Conservation (phyloP, 2,113 vertebrate genomes). For the Tapirus terrestris region DNA sequence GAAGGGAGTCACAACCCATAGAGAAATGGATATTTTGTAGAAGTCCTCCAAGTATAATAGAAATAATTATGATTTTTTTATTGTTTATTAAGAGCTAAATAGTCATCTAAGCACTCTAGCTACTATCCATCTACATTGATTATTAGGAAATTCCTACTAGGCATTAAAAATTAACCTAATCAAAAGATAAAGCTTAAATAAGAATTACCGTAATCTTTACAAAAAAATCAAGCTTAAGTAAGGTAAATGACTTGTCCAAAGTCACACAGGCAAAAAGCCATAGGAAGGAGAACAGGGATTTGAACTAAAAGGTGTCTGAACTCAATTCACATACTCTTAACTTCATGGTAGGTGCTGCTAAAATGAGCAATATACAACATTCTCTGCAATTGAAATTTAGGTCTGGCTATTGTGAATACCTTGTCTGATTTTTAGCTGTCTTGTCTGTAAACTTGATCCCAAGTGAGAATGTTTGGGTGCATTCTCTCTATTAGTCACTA, state of each 20-base stretch:
- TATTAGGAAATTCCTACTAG: neutral
- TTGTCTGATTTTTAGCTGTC: conserved; percentile 11
- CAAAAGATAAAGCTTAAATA: neutral
- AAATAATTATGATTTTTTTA: conserved; percentile 38
- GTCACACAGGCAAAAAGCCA: neutral
- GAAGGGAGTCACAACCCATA: neutral
- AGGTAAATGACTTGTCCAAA: conserved; percentile 31
- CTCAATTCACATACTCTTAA: neutral
- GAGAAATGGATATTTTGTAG: conserved; percentile 39
- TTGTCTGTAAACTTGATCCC: neutral
- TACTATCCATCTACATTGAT: conserved; percentile 10
- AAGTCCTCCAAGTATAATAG: neutral
- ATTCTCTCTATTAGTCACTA: conserved; percentile 72
- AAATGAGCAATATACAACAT: neutral
- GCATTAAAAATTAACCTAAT: neutral
- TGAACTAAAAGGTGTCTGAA: neutral
- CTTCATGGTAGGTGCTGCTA: neutral
- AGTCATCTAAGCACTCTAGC: neutral
- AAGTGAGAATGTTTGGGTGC: neutral
- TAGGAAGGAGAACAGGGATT: neutral
- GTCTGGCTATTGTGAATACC: neutral
- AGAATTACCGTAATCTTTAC: neutral
- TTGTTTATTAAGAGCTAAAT: neutral
- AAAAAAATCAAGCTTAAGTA: neutral
- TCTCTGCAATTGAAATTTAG: conserved; percentile 12